These are phyloP conservation scores for Acleris literana DNA, from an alignment of 2,888 invertebrate genomes.

Conservation along the genomic window DNA sequence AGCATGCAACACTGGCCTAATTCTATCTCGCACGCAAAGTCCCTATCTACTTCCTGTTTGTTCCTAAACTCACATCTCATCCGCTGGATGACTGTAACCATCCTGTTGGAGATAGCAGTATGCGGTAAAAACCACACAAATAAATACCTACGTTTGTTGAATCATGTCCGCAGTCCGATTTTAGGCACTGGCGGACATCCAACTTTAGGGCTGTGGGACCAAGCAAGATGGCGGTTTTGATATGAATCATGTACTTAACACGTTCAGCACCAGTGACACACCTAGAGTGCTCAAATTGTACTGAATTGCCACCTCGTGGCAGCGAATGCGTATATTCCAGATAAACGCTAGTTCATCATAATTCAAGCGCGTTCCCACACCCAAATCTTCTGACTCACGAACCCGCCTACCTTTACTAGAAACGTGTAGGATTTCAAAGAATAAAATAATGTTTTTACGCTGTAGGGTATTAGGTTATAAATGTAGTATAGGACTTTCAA, in stretches of 20 bases:
- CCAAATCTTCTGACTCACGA: conserved; percentile 71
- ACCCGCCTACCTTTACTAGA: conserved; percentile 72
- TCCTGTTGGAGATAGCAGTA: conserved; percentile 24
- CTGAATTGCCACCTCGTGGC: no score
- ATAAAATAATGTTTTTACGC: conserved; percentile 49
- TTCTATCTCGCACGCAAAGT: neutral
- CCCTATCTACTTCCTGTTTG: neutral
- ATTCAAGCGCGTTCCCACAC: conserved; percentile 66
- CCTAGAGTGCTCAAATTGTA: no score
- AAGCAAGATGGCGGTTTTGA: conserved; percentile 59
- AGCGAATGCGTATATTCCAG: conserved; percentile 42
- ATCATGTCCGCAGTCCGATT: conserved; percentile 66
- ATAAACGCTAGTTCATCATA: conserved; percentile 59
- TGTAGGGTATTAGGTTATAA: conserved; percentile 53
- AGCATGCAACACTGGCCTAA: neutral
- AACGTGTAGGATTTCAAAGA: conserved; percentile 63
- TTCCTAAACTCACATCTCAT: neutral
- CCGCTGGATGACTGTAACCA: neutral
- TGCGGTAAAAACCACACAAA: conserved; percentile 60
- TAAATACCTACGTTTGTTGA: conserved; percentile 57
- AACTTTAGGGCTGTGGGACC: conserved; percentile 62
- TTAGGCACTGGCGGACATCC: conserved; percentile 73
- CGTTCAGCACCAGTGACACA: no score
- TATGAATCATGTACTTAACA: conserved; percentile 60
- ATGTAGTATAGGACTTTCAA: conserved; percentile 41